These are phyloP conservation scores for Erethizon dorsatum DNA, from an alignment of 2,797 vertebrate species.

Conservation along the genomic window DNA sequence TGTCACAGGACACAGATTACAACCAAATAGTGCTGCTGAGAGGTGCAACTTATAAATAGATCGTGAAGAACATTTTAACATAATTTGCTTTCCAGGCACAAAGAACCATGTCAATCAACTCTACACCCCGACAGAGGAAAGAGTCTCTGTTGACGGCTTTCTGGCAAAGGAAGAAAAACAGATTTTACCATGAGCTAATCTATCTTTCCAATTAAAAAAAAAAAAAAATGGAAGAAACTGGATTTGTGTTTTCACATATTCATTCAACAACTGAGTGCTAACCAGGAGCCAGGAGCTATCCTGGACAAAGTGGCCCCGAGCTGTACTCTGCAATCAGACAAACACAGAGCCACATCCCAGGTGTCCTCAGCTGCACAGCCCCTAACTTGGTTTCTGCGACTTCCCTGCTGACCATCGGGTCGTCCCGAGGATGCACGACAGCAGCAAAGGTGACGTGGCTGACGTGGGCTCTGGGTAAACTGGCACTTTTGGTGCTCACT, in stretches of 20 bases:
- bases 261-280: neutral
- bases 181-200: conserved; percentile 49
- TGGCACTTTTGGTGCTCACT: neutral
- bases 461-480: neutral
- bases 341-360: neutral
- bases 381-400: accelerated
- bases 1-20: neutral
- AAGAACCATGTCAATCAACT: conserved; percentile 66
- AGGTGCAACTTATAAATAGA: neutral
- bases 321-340: neutral
- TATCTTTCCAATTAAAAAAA: conserved; percentile 4
- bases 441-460: neutral
- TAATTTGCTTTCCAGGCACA: conserved; percentile 76
- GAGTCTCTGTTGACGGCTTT: conserved; percentile 56
- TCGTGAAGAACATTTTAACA: conserved; percentile 22
- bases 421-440: accelerated
- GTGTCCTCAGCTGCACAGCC: neutral
- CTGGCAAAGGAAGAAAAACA: conserved; percentile 68
- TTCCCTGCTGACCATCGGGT: neutral
- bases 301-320: accelerated
- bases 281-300: accelerated
- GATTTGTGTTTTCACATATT: neutral
- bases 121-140: neutral
- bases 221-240: neutral
- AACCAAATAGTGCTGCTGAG: neutral